Percentiles rank a stretch among this genome's conserved stretches.
These are phyloP conservation scores for Hormiphora californensis DNA, from an alignment of 37 sponge, comb jelly and placozoan species.

Conservation along the genomic window DNA sequence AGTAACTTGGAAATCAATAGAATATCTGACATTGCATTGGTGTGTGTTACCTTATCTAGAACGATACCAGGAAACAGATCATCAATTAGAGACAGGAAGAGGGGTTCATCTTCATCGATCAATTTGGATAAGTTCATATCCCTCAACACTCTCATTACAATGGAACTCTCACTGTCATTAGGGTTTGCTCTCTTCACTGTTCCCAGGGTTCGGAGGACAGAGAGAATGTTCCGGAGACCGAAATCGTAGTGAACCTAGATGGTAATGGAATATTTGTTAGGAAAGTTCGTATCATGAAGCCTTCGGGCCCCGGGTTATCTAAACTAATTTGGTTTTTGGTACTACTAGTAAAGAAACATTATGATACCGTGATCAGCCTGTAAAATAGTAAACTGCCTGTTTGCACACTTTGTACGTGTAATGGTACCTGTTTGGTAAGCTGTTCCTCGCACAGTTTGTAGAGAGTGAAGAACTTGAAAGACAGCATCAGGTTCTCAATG, in stretches of 20 bases:
- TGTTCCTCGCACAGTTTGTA: conserved; percentile 98
- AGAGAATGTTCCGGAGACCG: conserved; percentile 94
- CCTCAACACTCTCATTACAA: conserved; percentile 92
- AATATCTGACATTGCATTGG: not conserved
- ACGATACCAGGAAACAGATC: conserved; percentile 94
- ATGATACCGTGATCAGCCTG: too few relatives aligned
- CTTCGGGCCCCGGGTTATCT: too few relatives aligned
- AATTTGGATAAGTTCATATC: conserved; percentile 98
- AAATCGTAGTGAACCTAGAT: conserved; percentile 91
- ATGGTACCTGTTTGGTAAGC: conserved; percentile 81
- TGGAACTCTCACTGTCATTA: conserved; percentile 85
- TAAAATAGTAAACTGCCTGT: too few relatives aligned
- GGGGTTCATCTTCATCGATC: conserved; percentile 97
- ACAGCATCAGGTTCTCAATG: conserved; percentile 79
- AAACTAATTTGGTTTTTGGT: too few relatives aligned
- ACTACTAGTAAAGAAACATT: too few relatives aligned
- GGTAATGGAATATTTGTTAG: too few relatives aligned
- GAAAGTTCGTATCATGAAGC: too few relatives aligned
- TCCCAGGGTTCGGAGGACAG: conserved; percentile 93
- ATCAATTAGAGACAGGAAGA: conserved; percentile 86
- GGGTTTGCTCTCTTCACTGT: conserved; percentile 79
- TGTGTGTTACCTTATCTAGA: conserved; percentile 68
- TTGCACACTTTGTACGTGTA: not conserved
- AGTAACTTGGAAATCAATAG: not conserved
- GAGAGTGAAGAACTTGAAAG: conserved; percentile 90